These are phyloP conservation scores for Bombus haemorrhoidalis DNA, from an alignment of 1,140 invertebrate genomes.

Conservation along the genomic window DNA sequence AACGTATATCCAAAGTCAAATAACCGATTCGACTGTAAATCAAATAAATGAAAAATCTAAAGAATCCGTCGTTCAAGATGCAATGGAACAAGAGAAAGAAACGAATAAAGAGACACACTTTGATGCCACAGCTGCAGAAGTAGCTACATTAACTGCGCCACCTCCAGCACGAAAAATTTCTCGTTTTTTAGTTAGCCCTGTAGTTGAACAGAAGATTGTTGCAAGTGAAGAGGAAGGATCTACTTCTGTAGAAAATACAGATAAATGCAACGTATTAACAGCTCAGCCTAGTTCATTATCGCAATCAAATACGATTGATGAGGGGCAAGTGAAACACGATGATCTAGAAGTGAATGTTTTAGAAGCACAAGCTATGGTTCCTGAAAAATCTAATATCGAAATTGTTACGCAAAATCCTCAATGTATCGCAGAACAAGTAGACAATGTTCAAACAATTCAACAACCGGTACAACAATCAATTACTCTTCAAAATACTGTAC, in stretches of 20 bases:
- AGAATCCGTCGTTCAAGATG: slow-evolving; percentile 46
- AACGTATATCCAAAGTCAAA: slow-evolving; percentile 30
- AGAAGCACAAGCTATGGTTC: slow-evolving; percentile 29
- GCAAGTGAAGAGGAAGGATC: slow-evolving; percentile 58
- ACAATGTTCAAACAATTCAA: slow-evolving; percentile 45
- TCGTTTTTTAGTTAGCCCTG: slow-evolving; percentile 90
- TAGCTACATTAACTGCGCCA: slow-evolving; percentile 60
- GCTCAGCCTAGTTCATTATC: slow-evolving; percentile 23
- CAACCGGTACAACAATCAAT: slow-evolving; percentile 55
- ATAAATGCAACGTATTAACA: slow-evolving; percentile 16
- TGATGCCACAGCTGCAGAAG: slow-evolving; percentile 51
- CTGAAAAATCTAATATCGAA: slow-evolving; percentile 36
- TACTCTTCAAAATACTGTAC: slow-evolving; percentile 51
- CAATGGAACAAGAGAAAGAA: slow-evolving; percentile 49
- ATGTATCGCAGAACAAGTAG: slow-evolving; percentile 52
- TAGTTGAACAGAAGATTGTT: slow-evolving; percentile 82
- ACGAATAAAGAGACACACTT: slow-evolving; percentile 41
- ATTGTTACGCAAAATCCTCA: slow-evolving; percentile 45
- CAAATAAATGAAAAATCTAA: slow-evolving; percentile 27
- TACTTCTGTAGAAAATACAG: slow-evolving; percentile 21
- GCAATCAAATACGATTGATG: not conserved
- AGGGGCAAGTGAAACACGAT: slow-evolving; percentile 35
- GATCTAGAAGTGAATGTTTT: slow-evolving; percentile 49
- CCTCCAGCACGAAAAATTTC: slow-evolving; percentile 88
- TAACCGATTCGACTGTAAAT: slow-evolving; percentile 11